Percentiles rank a stretch among this genome's conserved stretches.
Conservation (phyloP, 2,888 invertebrate species). For the Drosophila cognata region DNA sequence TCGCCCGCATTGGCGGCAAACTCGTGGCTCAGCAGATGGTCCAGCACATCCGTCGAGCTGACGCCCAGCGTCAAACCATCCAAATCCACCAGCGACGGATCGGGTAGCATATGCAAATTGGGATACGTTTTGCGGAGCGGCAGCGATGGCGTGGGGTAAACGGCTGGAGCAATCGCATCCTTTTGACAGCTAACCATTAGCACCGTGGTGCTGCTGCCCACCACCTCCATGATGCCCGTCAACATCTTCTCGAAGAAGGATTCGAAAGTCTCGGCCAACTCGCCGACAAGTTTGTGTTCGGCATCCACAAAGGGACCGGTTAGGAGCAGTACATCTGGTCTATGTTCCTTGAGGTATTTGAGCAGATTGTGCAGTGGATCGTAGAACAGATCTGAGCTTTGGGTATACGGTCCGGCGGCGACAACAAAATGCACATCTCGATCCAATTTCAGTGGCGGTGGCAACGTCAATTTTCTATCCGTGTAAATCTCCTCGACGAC, state of each 20-base stretch:
- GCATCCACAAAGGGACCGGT: constrained; percentile 94
- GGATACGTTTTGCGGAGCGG: constrained; percentile 86
- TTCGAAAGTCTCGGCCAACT: constrained; percentile 89
- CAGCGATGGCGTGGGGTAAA: constrained; percentile 94
- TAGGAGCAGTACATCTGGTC: constrained; percentile 92
- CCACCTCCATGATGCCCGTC: constrained; percentile 87
- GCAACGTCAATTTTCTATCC: constrained; percentile 86
- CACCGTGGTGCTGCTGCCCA: constrained; percentile 89
- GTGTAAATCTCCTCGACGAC: constrained; percentile 88
- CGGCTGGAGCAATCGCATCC: constrained; percentile 91
- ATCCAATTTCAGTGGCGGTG: constrained; percentile 85
- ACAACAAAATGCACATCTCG: constrained; percentile 89
- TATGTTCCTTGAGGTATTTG: constrained; percentile 87
- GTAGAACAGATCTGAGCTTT: constrained; percentile 90
- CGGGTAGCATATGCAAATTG: constrained; percentile 90
- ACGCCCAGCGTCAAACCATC: constrained; percentile 91
- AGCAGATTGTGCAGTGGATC: constrained; percentile 93
- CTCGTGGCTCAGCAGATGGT: constrained; percentile 93
- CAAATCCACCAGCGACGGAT: constrained; percentile 92
- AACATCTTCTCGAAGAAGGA: constrained; percentile 91
- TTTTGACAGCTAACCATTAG: constrained; percentile 91
- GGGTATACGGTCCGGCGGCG: constrained; percentile 94
- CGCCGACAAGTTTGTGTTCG: constrained; percentile 88
- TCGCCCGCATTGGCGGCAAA: constrained; percentile 88
- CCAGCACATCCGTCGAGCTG: constrained; percentile 93